Evolutionary conservation across 1,140 invertebrate genomes (phyloP).

Genomic region (Apis laboriosa): DNA sequence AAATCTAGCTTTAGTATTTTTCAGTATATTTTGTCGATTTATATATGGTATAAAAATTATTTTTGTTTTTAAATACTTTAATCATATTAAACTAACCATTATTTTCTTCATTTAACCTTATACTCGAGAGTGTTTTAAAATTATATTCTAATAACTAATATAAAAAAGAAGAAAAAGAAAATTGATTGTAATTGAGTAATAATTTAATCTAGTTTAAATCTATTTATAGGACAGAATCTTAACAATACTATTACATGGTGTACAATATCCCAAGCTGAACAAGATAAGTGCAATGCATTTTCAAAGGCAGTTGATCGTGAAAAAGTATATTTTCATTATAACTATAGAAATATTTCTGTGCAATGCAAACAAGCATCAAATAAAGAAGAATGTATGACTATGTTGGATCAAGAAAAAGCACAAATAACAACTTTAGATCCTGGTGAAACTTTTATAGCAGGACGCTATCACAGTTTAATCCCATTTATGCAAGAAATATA

Average conservation of each 20-base stretch:
- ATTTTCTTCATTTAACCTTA: neutral
- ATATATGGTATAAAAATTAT: constrained; percentile 13
- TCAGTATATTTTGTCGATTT: neutral
- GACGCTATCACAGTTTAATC: constrained; percentile 94
- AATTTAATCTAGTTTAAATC: neutral
- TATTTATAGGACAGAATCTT: constrained; percentile 24
- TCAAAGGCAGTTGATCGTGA: constrained; percentile 85
- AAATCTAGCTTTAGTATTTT: neutral
- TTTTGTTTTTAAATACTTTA: neutral
- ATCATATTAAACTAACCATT: neutral
- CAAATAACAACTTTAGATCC: constrained; percentile 94
- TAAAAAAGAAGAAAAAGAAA: no score
- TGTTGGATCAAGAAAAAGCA: constrained; percentile 88
- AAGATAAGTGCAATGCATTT: constrained; percentile 89
- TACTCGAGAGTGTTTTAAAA: no score
- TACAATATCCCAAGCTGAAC: constrained; percentile 87
- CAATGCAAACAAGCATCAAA: constrained; percentile 86
- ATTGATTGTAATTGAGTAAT: neutral
- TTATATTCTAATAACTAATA: no score
- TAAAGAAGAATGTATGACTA: constrained; percentile 91
- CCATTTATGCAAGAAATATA: constrained; percentile 92
- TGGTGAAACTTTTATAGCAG: constrained; percentile 95
- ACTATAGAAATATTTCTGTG: constrained; percentile 82
- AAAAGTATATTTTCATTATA: constrained; percentile 83
- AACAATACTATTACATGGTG: constrained; percentile 85